Conservation (phyloP, 2,888 invertebrate genomes). For the Coenonympha arcania region DNA sequence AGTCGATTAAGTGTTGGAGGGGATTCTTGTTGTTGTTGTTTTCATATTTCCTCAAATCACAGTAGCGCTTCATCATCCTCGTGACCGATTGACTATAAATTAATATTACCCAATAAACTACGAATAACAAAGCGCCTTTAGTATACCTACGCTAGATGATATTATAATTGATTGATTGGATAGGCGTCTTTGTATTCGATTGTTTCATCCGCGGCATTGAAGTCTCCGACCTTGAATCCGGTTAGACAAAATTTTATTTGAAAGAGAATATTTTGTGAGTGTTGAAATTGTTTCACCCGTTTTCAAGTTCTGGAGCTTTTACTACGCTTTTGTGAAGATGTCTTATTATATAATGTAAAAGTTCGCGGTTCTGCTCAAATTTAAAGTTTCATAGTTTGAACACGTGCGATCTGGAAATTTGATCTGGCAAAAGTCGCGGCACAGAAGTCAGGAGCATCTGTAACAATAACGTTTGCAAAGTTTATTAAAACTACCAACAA, state of each 20-base stretch:
- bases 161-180: too few species aligned
- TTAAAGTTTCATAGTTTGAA: conserved; percentile 6
- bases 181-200: too few species aligned
- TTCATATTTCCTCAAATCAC: neutral
- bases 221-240: neutral
- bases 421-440: neutral
- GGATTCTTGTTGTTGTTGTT: neutral
- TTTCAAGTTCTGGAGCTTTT: neutral
- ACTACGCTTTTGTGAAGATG: neutral
- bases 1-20: neutral
- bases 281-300: neutral
- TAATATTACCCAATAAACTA: too few species aligned
- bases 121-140: too few species aligned
- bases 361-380: neutral
- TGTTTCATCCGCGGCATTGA: neutral
- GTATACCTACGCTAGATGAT: neutral
- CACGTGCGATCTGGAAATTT: conserved; percentile 1
- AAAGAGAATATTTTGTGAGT: neutral
- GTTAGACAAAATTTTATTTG: neutral
- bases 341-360: neutral
- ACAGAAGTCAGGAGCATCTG: neutral
- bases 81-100: too few species aligned
- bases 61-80: too few species aligned
- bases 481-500: neutral
- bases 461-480: conserved; percentile 3